Conservation (phyloP, 2,888 invertebrate genomes). For the Trichacis sp. region DNA sequence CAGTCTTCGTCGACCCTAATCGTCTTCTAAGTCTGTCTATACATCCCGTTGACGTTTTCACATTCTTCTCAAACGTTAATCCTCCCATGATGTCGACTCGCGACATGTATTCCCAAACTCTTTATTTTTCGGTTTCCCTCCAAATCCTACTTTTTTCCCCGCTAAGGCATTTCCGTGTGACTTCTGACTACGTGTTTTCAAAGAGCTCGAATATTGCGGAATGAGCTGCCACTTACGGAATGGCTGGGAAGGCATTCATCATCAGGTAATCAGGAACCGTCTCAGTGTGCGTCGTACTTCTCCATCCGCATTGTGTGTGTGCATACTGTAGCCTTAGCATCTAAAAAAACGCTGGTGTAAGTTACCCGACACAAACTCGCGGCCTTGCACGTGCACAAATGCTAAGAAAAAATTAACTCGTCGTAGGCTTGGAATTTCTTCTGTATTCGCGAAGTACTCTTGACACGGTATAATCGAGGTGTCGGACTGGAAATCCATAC, state of each 20-base stretch:
- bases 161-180: slow-evolving; percentile 27
- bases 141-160: background rate
- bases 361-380: slow-evolving; percentile 17
- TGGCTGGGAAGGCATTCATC: slow-evolving; percentile 55
- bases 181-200: slow-evolving; percentile 42
- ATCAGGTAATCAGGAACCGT: slow-evolving; percentile 55
- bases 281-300: slow-evolving; percentile 43
- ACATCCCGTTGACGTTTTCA: too few species aligned
- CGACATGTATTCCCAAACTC: too few species aligned
- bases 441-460: slow-evolving; percentile 66
- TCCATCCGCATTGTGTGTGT: slow-evolving; percentile 36
- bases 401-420: slow-evolving; percentile 37
- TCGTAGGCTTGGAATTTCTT: slow-evolving; percentile 54
- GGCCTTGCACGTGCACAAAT: slow-evolving; percentile 23
- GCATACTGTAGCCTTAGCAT: slow-evolving; percentile 41
- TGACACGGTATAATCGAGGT: slow-evolving; percentile 67
- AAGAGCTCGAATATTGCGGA: slow-evolving; percentile 50
- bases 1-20: too few species aligned
- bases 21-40: too few species aligned
- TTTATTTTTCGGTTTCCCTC: background rate
- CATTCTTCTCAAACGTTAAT: too few species aligned
- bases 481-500: slow-evolving; percentile 69
- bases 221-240: slow-evolving; percentile 59
- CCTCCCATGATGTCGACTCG: too few species aligned
- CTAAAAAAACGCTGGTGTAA: slow-evolving; percentile 32